Base-by-base conservation (phyloP, 2,113 vertebrate species). In the Leptosomus discolor region DNA sequence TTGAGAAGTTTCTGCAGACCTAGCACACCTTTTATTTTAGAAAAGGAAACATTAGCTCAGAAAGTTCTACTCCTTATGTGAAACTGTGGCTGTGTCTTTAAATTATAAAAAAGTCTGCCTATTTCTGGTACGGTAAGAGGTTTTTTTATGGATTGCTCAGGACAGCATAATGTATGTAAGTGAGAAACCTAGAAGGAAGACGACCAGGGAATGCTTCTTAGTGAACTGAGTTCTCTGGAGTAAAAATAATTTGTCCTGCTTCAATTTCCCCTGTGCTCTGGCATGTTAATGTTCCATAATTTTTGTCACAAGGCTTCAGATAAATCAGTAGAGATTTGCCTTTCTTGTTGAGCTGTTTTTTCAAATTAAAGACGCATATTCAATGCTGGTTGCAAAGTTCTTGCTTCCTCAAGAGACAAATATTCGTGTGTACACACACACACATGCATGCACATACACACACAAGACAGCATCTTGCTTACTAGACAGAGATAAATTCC, bases 401-500 rank as follows among this genome's bases (percentile, higher is more conserved):
- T 83, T 32, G 36, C 39, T 23, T 73, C 10, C 69, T 63, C 15
- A 46, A 51, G 60, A 45, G 34, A 61, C 48, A 81, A 84, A 68
- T 29, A 18, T 21, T 51, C 20, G 2, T 6, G 3, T 27, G 9
- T 14, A 39, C 20, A 26, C 14, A 34, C 46, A 34, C 1, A 0
- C 10, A 39, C 50, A 27, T 1, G 0, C 8, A 8, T 6, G 26
- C 61, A 39, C 51, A 9, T 85, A 19, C 45, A 16, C 63, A 75
- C 37, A 70, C 65, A 73, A 14, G 10, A 27, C 60, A 77, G 61
- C 37, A 58, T 77, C 88, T 80, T 96, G 90, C 96, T 97, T 97
- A 97, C 93, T 94, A 97, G 94, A 97, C 96, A 97, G 94, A 97
- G 96, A 98, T 95, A 94, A 97, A 98, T 97, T 93, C 96, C 96